phyloP scores from a whole-genome alignment of 2,888 invertebrate genomes.

The Unio delphinus region DNA sequence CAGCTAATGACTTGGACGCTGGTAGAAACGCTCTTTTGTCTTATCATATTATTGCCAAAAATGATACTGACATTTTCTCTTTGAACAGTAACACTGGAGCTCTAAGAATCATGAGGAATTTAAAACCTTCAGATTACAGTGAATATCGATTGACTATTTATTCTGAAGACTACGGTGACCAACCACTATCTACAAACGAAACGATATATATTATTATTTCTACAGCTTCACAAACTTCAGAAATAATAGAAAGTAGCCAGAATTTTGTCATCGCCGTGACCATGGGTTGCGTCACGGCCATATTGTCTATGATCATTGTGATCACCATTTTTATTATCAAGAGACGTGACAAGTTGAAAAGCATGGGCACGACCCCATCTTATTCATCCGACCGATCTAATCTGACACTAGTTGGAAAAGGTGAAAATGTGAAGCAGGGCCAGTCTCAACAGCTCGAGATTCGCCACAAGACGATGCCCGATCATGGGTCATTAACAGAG shows the following conservation, averaged over 20 bases:
- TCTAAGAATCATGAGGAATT: conserved; percentile 19
- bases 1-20: conserved; percentile 42
- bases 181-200: conserved; percentile 9
- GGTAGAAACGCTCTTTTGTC: conserved; percentile 37
- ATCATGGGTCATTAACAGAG: too few relatives aligned
- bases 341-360: conserved; percentile 17
- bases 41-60: conserved; percentile 24
- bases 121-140: conserved; percentile 16
- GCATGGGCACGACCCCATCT: too few relatives aligned
- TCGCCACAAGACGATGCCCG: too few relatives aligned
- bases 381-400: too few relatives aligned
- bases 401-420: too few relatives aligned
- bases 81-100: conserved; percentile 26
- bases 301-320: conserved; percentile 31
- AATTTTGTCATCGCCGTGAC: conserved; percentile 36
- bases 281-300: conserved; percentile 31
- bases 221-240: conserved; percentile 8
- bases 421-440: too few relatives aligned
- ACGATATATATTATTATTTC: conserved; percentile 19
- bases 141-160: conserved; percentile 15
- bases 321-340: conserved; percentile 30
- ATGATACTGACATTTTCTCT: conserved; percentile 20
- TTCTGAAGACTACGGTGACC: conserved; percentile 23
- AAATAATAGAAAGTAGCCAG: conserved; percentile 8
- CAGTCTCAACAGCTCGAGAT: too few relatives aligned